These are phyloP conservation scores for Cosmia pyralina DNA, from an alignment of 2,888 invertebrate species.

Conservation along the genomic window DNA sequence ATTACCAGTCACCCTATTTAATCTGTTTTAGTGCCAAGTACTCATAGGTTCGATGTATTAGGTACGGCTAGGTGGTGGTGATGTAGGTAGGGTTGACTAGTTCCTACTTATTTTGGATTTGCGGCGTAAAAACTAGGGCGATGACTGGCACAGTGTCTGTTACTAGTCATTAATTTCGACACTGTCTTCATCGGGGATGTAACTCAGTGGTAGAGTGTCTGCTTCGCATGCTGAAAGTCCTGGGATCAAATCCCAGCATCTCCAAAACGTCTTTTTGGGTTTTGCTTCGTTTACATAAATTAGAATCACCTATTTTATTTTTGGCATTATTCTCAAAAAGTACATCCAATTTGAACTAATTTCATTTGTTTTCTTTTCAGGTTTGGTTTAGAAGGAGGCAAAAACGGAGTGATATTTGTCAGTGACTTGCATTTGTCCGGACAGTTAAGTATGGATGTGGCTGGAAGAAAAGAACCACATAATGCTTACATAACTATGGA, in stretches of 20 bases:
- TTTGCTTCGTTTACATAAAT: neutral
- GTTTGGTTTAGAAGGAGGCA: constrained; percentile 77
- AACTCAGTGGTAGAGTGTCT: constrained; percentile 91
- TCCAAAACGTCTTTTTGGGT: constrained; percentile 77
- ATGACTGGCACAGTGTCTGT: neutral
- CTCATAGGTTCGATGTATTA: too few relatives aligned
- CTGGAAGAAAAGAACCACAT: constrained; percentile 75
- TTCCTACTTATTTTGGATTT: neutral
- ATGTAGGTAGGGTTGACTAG: too few relatives aligned
- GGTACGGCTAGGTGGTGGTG: too few relatives aligned
- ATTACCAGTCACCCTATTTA: too few relatives aligned
- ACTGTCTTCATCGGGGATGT: constrained; percentile 75
- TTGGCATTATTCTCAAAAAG: neutral
- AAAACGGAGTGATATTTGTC: constrained; percentile 77
- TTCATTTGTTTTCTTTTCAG: constrained; percentile 67
- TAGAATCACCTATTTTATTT: neutral
- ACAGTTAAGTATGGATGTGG: constrained; percentile 78
- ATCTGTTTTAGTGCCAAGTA: too few relatives aligned
- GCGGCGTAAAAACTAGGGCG: too few relatives aligned
- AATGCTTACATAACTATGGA: constrained; percentile 82
- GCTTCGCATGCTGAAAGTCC: constrained; percentile 92
- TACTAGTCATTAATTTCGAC: neutral
- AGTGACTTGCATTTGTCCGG: constrained; percentile 84
- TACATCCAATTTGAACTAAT: neutral
- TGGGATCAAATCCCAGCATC: constrained; percentile 92